Evolutionary conservation across 2,888 invertebrate species (phyloP).

Genomic region (Cantharis flavilabris): DNA sequence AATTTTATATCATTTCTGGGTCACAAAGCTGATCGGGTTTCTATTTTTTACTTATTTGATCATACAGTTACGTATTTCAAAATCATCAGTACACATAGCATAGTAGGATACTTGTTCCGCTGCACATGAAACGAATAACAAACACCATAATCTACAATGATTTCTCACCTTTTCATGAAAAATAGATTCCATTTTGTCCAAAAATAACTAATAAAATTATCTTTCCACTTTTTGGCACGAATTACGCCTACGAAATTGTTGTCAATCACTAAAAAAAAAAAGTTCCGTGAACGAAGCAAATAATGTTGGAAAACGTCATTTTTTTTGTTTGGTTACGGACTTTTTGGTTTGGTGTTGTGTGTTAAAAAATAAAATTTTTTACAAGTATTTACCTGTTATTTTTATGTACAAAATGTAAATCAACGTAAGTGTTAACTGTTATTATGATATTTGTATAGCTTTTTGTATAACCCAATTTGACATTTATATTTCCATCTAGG

Average conservation of each 20-base stretch:
- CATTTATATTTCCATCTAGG: slow-evolving; percentile 12
- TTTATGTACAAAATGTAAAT: slow-evolving; percentile 27
- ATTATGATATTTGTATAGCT: slow-evolving; percentile 3
- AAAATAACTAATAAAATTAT: slow-evolving; percentile 3
- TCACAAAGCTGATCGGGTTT: not conserved
- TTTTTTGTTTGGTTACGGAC: slow-evolving; percentile 36
- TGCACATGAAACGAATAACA: not conserved
- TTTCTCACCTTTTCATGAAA: slow-evolving; percentile 56
- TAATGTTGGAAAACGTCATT: slow-evolving; percentile 33
- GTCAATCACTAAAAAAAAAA: not conserved
- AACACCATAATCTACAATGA: not conserved
- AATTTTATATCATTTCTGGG: not conserved
- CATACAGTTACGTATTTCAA: not conserved
- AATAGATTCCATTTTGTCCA: slow-evolving; percentile 54
- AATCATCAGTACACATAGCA: not conserved
- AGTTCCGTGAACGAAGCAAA: not conserved
- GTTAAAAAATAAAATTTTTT: slow-evolving; percentile 31
- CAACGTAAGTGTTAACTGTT: slow-evolving; percentile 14
- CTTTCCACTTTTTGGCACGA: slow-evolving; percentile 6
- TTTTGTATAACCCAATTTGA: slow-evolving; percentile 18
- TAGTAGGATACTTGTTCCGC: not conserved
- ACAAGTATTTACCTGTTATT: not conserved
- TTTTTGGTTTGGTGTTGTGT: slow-evolving; percentile 31
- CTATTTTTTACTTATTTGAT: not conserved
- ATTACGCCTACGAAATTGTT: not conserved